A percentile compares a stretch with the other conserved stretches of the same genome.
Evolutionary conservation across 2,888 invertebrate genomes (phyloP).

Genomic region (Drosophila imparisetae): DNA sequence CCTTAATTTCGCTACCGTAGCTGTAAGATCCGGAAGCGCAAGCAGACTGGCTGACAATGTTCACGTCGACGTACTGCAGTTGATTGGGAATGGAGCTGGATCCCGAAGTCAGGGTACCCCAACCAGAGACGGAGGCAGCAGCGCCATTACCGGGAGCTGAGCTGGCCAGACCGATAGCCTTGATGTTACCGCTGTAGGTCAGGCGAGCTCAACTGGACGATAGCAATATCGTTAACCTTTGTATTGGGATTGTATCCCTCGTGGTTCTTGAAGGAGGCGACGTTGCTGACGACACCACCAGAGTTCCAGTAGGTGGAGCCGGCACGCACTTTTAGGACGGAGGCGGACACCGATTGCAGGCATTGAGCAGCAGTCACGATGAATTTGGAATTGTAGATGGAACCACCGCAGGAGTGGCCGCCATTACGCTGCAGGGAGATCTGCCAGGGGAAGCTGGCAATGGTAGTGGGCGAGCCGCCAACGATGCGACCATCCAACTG

Average conservation of each 20-base stretch:
- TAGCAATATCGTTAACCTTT: slow-evolving; percentile 86
- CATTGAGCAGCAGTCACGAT: no score
- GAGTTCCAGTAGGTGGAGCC: no score
- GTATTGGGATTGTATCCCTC: slow-evolving; percentile 84
- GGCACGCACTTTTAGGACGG: no score
- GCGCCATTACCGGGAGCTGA: slow-evolving; percentile 64
- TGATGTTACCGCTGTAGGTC: slow-evolving; percentile 83
- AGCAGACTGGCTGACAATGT: slow-evolving; percentile 79
- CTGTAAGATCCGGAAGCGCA: slow-evolving; percentile 84
- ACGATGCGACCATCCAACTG: no score
- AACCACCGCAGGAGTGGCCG: no score
- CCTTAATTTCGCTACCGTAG: slow-evolving; percentile 47
- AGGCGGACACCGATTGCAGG: no score
- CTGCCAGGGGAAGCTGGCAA: no score
- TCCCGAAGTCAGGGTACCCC: slow-evolving; percentile 75
- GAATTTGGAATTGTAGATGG: no score
- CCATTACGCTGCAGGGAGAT: no score
- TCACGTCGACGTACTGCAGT: slow-evolving; percentile 85
- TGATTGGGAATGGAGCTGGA: slow-evolving; percentile 71
- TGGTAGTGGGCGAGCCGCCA: no score
- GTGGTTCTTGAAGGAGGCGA: slow-evolving; percentile 79
- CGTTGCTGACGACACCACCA: slow-evolving; percentile 1
- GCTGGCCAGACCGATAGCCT: slow-evolving; percentile 84
- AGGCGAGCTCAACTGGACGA: slow-evolving; percentile 85
- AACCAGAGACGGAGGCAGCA: slow-evolving; percentile 66